Percentiles rank a stretch among this genome's conserved stretches.
These are phyloP conservation scores for Phaethornis superciliosus DNA, from an alignment of 2,113 vertebrate species.

Conservation along the genomic window DNA sequence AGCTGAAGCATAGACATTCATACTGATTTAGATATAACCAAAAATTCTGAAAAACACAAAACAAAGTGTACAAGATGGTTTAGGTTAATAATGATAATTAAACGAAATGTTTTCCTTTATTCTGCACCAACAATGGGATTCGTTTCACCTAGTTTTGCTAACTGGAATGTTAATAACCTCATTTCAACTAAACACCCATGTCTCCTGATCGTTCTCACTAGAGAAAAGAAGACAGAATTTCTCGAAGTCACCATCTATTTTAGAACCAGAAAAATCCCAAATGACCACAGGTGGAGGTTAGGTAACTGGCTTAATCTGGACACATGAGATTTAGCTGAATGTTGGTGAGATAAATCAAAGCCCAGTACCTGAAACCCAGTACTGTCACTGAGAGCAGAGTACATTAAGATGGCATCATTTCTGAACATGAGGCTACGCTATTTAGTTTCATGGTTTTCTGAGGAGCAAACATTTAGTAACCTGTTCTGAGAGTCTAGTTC, in stretches of 20 bases:
- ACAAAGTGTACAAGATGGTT: background rate
- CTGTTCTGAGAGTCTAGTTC: background rate
- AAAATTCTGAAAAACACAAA: background rate
- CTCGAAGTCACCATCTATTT: background rate
- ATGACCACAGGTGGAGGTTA: background rate
- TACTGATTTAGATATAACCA: background rate
- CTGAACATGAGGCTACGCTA: background rate
- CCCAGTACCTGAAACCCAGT: background rate
- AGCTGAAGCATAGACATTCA: background rate
- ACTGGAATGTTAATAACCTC: background rate
- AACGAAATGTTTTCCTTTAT: background rate
- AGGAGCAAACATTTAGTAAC: background rate
- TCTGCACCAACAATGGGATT: background rate
- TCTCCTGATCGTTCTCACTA: background rate
- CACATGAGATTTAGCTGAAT: background rate
- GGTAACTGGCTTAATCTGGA: background rate
- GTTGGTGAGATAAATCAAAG: background rate
- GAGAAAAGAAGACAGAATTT: background rate
- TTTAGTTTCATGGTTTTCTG: background rate
- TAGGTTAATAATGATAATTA: background rate
- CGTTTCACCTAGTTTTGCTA: background rate
- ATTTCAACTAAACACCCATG: background rate
- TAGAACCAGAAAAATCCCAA: background rate
- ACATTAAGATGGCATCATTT: background rate
- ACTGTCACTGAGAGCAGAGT: background rate